Evolutionary conservation across 1,140 invertebrate genomes (phyloP), one percentile per base, ranked within the genome.

Genomic region (Zaprionus lachaisei): DNA sequence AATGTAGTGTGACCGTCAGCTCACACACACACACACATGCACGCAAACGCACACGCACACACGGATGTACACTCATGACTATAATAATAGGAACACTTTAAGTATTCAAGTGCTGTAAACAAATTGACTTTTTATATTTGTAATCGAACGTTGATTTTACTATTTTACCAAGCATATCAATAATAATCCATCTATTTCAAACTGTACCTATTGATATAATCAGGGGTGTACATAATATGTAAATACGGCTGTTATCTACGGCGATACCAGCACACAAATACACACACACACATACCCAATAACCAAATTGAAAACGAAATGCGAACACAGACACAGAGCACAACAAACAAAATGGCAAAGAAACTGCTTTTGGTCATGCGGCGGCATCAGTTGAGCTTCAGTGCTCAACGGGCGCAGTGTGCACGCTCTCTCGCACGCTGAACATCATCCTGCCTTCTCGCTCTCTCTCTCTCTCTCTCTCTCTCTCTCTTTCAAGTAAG

Each of bases 301-400:
- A 54, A 61, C 28, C 70, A 81, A 78, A 84, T 84, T 78, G 82
- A 84, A 84, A 84, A 84, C 81, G 81, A 81, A 84, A 84, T 84
- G 69, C 73, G 74, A 84, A 85, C 47, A 85, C 20, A 51, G 47
- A 51, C 83, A 72, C 31, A 34, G 31, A 34, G 76, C 65, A 60
- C 81, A 77, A 72, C 68, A 76, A 72, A 60, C 61, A 86, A 83
- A 83, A 86, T 83, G 80, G 80, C 83, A 87, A 85, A 89, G 86
- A 89, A 90, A 89, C 67, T 76, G 80, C 75, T 89, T 79, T 89
- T 80, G 84, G 84, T 89, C 84, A 87, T 81, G 72, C 72, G 72
- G 84, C 79, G 85, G 84, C 85, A 80, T 74, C 84, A 84, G 84
- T 81, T 81, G 85, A 73, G 84, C 85, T 87, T 79, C 68, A 84